A percentile compares a stretch with the other conserved stretches of the same genome.
phyloP scores from a whole-genome alignment of 2,888 invertebrate species.

The Dichetophora obliterata region DNA sequence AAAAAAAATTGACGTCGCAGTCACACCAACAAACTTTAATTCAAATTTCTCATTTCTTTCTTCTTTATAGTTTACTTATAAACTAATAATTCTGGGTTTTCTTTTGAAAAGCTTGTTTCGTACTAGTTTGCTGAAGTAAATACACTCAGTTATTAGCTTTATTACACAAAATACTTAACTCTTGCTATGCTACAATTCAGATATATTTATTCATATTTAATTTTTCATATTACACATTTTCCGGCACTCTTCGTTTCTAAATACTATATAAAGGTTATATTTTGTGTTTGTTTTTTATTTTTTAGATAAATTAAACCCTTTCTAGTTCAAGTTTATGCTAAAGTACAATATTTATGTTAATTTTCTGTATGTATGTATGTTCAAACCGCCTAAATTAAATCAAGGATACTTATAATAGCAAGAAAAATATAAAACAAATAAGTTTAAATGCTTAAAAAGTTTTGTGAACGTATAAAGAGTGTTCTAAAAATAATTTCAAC shows the following conservation, averaged over 20 bases:
- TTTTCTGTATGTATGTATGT: too few species aligned
- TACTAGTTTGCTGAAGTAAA: conserved; percentile 12
- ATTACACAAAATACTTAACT: conserved; percentile 19
- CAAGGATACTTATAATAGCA: too few species aligned
- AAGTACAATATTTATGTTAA: background rate
- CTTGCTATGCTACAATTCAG: conserved; percentile 18
- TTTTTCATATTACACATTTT: conserved; percentile 58
- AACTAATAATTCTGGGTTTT: conserved; percentile 20
- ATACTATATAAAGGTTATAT: conserved; percentile 5
- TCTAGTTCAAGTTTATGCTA: background rate
- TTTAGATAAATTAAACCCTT: background rate
- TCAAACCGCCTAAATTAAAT: too few species aligned
- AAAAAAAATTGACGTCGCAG: too few species aligned
- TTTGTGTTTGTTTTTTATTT: background rate
- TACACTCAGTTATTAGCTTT: conserved; percentile 34
- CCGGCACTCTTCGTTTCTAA: conserved; percentile 55
- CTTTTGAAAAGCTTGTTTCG: background rate
- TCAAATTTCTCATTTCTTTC: conserved; percentile 4
- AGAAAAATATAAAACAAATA: too few species aligned
- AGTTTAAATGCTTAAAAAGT: background rate
- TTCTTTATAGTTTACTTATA: conserved; percentile 10
- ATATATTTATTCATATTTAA: conserved; percentile 39
- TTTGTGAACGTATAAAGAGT: too few species aligned
- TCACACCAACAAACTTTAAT: too few species aligned
- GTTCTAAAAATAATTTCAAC: too few species aligned